Percentiles rank a stretch among this genome's conserved stretches.
These are phyloP conservation scores for Phymastichus coffea DNA, from an alignment of 1,140 invertebrate genomes.

Conservation along the genomic window DNA sequence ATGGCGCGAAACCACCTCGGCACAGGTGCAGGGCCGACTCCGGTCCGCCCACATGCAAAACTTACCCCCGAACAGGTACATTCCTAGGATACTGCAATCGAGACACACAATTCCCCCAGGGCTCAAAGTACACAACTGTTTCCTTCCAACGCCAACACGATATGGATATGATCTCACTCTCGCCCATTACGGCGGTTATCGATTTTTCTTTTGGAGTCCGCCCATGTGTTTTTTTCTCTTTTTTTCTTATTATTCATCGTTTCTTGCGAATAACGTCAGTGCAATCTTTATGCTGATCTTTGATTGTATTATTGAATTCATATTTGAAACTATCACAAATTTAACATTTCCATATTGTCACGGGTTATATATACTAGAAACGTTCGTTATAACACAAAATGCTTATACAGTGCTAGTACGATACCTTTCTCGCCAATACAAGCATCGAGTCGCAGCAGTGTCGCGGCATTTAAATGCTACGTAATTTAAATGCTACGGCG, in stretches of 20 bases:
- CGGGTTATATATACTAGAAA: too few species aligned
- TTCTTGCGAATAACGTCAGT: too few species aligned
- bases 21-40: slow-evolving; percentile 86
- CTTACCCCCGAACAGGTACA: slow-evolving; percentile 98
- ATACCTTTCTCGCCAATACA: too few species aligned
- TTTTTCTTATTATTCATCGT: slow-evolving; percentile 1
- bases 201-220: not conserved
- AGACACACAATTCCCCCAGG: slow-evolving; percentile 49
- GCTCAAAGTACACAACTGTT: slow-evolving; percentile 44
- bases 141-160: slow-evolving; percentile 10
- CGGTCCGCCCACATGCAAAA: slow-evolving; percentile 94
- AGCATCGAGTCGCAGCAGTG: too few species aligned
- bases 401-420: too few species aligned
- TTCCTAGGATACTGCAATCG: slow-evolving; percentile 89
- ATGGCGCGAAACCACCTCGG: slow-evolving; percentile 82
- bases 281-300: too few species aligned
- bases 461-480: too few species aligned
- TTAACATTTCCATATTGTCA: too few species aligned
- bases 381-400: too few species aligned
- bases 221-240: not conserved
- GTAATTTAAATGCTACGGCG: too few species aligned
- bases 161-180: not conserved
- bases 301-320: too few species aligned
- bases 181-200: not conserved
- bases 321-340: too few species aligned